Evolutionary conservation across 2,888 invertebrate species (phyloP), one percentile per base, ranked within the genome.

Genomic region (Troides helena): DNA sequence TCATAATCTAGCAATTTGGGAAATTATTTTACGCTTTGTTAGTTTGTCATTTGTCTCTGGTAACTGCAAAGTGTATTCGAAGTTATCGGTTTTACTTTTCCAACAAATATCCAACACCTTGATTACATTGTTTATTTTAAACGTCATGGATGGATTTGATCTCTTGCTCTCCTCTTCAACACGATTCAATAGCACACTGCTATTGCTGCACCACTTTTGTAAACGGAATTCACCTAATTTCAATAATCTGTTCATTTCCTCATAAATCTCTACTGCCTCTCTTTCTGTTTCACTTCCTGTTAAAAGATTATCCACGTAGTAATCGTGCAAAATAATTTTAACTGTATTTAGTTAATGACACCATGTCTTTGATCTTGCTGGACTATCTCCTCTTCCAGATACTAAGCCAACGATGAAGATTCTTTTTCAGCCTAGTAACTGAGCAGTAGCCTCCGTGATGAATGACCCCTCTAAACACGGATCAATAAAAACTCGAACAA

Each of bases 121-220:
- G 8, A 21, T 21, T 43, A 58, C 43, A 57, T 75, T 66, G 59
- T 76, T 66, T 0, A 61, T 14, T 68, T 76, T 74, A 30, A 1
- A 77, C 7, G 8, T 39, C 39, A 69, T 39, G 30, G 67, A 23
- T 8, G 72, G 17, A 8, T 73, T 59, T 30, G 1, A 5, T 3
- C 50, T 23, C 18, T 72, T 46, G 0, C 71, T 50, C 2, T 59
- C 62, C 50, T 63, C 30, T n/a, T 50, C 57, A 46, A 77, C 73
- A 57, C 72, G 58, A 60, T 75, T 53, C 66, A 79, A 62, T 25
- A 77, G 67, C 1, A 46, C 50, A 2, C 72, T 14, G 58, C 58
- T 69, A 60, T 77, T 80, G 25, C 75, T 78, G n/a, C 72, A 69
- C 79, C 78, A 80, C 66, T 81, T 78, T 69, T 80, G 78, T 3